These are phyloP conservation scores for Pocillopora meandrina DNA, from an alignment of 92 coral and sea anemone genomes.

Conservation along the genomic window DNA sequence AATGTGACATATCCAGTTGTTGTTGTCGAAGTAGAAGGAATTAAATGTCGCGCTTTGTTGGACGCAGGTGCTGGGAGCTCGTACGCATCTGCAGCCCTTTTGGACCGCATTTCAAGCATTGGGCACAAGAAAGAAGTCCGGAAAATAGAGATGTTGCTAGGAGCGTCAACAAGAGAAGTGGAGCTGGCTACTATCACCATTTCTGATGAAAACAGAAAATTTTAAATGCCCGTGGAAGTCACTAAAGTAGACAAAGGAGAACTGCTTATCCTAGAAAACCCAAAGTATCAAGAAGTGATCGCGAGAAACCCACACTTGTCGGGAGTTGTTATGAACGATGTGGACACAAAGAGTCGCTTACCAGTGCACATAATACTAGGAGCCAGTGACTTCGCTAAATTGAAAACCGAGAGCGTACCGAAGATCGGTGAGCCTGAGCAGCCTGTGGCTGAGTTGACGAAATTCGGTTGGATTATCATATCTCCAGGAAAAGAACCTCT, in stretches of 20 bases:
- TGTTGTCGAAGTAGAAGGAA: slow-evolving; percentile 17
- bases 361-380: slow-evolving; percentile 41
- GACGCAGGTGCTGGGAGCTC: slow-evolving; percentile 27
- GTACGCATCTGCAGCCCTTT: slow-evolving; percentile 30
- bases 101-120: slow-evolving; percentile 19
- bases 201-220: slow-evolving; percentile 5
- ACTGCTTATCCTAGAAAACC: slow-evolving; percentile 22
- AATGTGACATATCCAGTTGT: slow-evolving; percentile 23
- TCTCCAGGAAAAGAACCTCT: slow-evolving; percentile 46
- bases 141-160: slow-evolving; percentile 49
- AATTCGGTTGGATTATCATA: slow-evolving; percentile 40
- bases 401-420: slow-evolving; percentile 19
- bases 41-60: slow-evolving; percentile 21
- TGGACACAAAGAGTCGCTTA: slow-evolving; percentile 19
- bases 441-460: slow-evolving; percentile 26
- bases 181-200: slow-evolving; percentile 24
- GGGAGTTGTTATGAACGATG: slow-evolving; percentile 10
- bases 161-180: slow-evolving; percentile 38
- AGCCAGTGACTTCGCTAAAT: slow-evolving; percentile 31
- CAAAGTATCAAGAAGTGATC: slow-evolving; percentile 35
- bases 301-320: slow-evolving; percentile 5
- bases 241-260: slow-evolving; percentile 43
- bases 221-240: slow-evolving; percentile 30
- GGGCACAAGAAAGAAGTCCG: slow-evolving; percentile 24
- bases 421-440: slow-evolving; percentile 17